phyloP scores from a whole-genome alignment of 2,797 vertebrate genomes.

The Manis javanica region DNA sequence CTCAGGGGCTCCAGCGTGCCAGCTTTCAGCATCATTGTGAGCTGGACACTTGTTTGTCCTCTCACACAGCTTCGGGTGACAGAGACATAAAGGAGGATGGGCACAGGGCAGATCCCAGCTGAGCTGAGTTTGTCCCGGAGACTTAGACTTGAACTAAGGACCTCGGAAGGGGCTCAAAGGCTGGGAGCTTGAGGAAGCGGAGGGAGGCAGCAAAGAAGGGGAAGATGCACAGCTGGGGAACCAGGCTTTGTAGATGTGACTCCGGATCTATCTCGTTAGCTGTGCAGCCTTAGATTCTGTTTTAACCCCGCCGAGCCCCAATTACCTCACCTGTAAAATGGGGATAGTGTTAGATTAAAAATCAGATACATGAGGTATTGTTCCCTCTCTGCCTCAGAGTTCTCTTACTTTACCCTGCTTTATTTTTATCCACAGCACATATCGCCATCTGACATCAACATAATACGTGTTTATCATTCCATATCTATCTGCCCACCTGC shows the following conservation, averaged over 20 bases:
- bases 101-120: not conserved
- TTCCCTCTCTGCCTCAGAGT: not conserved
- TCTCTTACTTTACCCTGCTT: not conserved
- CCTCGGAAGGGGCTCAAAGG: not conserved
- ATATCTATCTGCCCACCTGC: not conserved
- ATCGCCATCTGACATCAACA: not conserved
- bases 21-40: not conserved
- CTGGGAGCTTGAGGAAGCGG: not conserved
- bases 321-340: not conserved
- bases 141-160: not conserved
- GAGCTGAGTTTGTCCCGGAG: not conserved
- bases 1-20: not conserved
- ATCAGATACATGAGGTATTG: not conserved
- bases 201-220: not conserved
- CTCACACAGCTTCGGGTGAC: not conserved
- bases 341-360: not conserved
- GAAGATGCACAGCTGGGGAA: not conserved
- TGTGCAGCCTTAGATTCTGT: not conserved
- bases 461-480: not conserved
- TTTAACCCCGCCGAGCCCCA: not conserved
- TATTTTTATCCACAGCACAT: not conserved
- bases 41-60: not conserved
- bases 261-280: not conserved
- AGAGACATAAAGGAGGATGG: not conserved
- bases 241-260: too few species aligned